Conservation (phyloP, 2,888 invertebrate genomes). For the Synergus umbraculus region DNA sequence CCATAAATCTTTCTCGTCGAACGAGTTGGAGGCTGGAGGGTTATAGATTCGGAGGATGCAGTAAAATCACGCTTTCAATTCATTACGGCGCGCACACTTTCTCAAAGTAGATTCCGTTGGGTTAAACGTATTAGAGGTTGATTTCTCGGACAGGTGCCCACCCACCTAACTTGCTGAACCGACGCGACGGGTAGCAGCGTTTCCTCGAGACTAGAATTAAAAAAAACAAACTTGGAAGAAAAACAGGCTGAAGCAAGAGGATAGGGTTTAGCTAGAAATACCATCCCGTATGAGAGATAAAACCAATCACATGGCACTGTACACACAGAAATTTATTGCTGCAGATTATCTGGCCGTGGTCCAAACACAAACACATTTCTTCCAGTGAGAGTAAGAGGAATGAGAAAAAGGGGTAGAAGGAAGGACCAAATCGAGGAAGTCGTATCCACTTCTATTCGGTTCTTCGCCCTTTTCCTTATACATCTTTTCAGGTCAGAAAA, state of each 20-base stretch:
- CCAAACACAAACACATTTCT: slow-evolving; percentile 76
- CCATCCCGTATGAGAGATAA: slow-evolving; percentile 66
- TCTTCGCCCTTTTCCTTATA: slow-evolving; percentile 39
- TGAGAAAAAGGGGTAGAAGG: slow-evolving; percentile 40
- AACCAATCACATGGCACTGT: slow-evolving; percentile 74
- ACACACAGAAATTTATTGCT: slow-evolving; percentile 75
- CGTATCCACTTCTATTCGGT: slow-evolving; percentile 51
- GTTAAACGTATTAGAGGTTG: slow-evolving; percentile 68
- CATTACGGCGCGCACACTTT: slow-evolving; percentile 55
- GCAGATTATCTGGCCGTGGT: slow-evolving; percentile 75
- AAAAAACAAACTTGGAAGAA: not conserved
- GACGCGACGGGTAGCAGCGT: slow-evolving; percentile 47
- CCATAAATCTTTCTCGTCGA: slow-evolving; percentile 31
- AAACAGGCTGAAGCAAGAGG: slow-evolving; percentile 10
- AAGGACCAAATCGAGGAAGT: slow-evolving; percentile 22
- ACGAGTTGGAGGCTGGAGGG: slow-evolving; percentile 33
- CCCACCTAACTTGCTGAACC: slow-evolving; percentile 48
- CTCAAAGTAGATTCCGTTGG: slow-evolving; percentile 59
- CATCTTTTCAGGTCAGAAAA: slow-evolving; percentile 35
- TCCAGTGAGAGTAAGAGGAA: slow-evolving; percentile 47
- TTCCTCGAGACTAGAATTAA: slow-evolving; percentile 37
- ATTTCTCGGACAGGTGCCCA: slow-evolving; percentile 64
- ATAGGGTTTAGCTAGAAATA: slow-evolving; percentile 47
- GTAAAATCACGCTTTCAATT: slow-evolving; percentile 58
- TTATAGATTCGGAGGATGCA: slow-evolving; percentile 43